Percentiles rank a stretch among this genome's conserved stretches.
Conservation (phyloP, 2,113 vertebrate genomes). For the Ramphastos sulfuratus region DNA sequence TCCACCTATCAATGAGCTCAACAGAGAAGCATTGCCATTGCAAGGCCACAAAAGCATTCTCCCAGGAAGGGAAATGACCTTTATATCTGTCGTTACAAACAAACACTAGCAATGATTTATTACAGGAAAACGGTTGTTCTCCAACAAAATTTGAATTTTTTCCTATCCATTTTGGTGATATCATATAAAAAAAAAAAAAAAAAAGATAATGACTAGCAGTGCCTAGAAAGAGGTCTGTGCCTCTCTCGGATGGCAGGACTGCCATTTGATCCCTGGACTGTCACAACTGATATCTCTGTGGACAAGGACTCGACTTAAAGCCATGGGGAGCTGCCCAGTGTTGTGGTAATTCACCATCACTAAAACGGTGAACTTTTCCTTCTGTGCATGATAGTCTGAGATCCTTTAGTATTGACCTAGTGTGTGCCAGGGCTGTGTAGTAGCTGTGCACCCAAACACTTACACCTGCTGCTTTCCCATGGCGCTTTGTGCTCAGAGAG, state of each 20-base stretch:
- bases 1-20: not conserved
- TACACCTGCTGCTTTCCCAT: fast-evolving
- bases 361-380: not conserved
- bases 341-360: not conserved
- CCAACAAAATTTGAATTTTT: not conserved
- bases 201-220: not conserved
- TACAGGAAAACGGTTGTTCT: not conserved
- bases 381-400: not conserved
- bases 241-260: not conserved
- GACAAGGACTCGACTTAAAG: not conserved
- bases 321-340: not conserved
- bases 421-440: not conserved
- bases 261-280: not conserved
- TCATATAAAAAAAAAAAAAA: not conserved
- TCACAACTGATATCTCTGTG: not conserved
- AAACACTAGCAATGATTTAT: not conserved
- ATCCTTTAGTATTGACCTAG: not conserved
- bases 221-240: not conserved
- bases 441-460: fast-evolving
- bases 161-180: not conserved
- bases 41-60: not conserved
- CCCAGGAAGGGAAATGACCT: not conserved
- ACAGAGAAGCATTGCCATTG: not conserved
- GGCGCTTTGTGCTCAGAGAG: not conserved
- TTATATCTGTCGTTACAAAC: not conserved